phyloP scores from a whole-genome alignment of 2,797 vertebrate species.

The Diglossa cyanea region DNA sequence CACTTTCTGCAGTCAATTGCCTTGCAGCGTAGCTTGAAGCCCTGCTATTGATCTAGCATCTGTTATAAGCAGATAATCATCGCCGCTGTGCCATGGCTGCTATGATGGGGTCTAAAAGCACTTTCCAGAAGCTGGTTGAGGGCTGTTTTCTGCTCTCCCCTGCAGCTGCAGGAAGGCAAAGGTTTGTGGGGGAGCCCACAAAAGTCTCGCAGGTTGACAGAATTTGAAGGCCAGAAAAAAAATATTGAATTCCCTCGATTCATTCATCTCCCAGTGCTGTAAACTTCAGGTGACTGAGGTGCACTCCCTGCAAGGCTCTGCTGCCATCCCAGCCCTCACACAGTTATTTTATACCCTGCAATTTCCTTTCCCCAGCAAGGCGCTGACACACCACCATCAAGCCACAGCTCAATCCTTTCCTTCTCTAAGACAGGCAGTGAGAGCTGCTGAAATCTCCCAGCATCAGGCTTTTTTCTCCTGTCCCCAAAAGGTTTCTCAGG shows the following conservation, averaged over 20 bases:
- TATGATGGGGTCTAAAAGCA: constrained; percentile 24
- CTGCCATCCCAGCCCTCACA: background rate
- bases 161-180: background rate
- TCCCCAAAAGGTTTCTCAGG: background rate
- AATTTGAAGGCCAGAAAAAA: background rate
- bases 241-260: background rate
- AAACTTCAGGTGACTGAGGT: background rate
- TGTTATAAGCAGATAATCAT: constrained; percentile 50
- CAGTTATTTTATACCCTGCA: background rate
- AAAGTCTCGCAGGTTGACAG: background rate
- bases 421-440: background rate
- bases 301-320: background rate
- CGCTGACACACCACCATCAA: background rate
- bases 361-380: background rate
- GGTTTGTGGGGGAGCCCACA: background rate
- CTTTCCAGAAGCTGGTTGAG: constrained; percentile 19
- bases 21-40: constrained; percentile 51
- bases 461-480: background rate
- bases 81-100: background rate
- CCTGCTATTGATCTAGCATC: constrained; percentile 51
- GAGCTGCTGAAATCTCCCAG: background rate
- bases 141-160: background rate
- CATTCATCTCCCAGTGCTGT: background rate
- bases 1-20: constrained; percentile 49
- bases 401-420: background rate